Evolutionary conservation across 2,888 invertebrate genomes (phyloP), one percentile per base, ranked within the genome.

Genomic region (Thecocarcelia acutangulata): DNA sequence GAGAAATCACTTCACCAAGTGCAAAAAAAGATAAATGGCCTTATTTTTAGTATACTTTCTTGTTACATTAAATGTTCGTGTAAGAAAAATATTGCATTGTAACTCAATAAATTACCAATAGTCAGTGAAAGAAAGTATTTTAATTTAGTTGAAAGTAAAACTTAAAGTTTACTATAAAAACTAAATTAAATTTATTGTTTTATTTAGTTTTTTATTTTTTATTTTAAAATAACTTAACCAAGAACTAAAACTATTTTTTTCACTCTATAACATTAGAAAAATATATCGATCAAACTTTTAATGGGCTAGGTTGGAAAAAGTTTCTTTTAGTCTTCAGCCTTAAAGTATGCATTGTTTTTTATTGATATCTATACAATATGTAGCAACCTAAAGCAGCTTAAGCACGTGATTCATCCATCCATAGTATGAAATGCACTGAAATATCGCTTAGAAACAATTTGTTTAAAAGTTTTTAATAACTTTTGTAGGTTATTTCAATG

Each of bases 211-310:
- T 40, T 11, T 6, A 44, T 33, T 33, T 28, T 3, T 9, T 33
- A 33, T 33, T 33, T 33, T 21, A 40, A 61, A 59, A 44, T 40
- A 4, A 11, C 11, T 13, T 24, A 19, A 50, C 13, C 9, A 59
- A 24, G 9, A 42, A 40, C n/a, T n/a, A 54, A 33, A 33, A 54
- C 48, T 61, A 79, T 28, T 52, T 24, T 12, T 40, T 46, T 50
- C 44, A 21, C 17, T 9, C 9, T 9, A 50, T 12, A 42, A 44
- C 15, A 44, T 8, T 17, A 56, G 15, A 19, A 56, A n/a, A 56
- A 19, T 44, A 19, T 82, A 82, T 82, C 61, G 82, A 82, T 82
- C 78, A 82, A 82, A 82, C 82, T 78, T 82, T 74, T 64, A 52
- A 24, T 46, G 37, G 52, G n/a, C 72, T 68, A 54, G 15, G 19